These are phyloP conservation scores for Silurus glanis DNA, from an alignment of 2,113 vertebrate genomes.

Conservation along the genomic window DNA sequence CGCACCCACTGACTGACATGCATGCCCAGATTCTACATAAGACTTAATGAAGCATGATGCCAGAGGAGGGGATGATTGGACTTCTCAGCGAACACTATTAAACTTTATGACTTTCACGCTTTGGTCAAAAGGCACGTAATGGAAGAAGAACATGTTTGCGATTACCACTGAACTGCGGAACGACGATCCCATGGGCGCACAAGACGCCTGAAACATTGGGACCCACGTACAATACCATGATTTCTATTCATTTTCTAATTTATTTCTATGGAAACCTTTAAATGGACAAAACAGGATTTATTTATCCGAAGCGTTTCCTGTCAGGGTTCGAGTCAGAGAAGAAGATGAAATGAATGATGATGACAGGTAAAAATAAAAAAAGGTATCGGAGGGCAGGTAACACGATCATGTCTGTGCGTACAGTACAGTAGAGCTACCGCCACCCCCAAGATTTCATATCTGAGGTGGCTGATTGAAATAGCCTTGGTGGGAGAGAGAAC, in stretches of 20 bases:
- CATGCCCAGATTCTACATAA: conserved; percentile 15
- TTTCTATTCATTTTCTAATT: not conserved
- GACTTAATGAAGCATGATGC: conserved; percentile 48
- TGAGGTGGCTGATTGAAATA: conserved; percentile 42
- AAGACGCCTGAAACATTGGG: not conserved
- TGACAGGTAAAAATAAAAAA: not conserved
- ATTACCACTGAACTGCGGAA: conserved; percentile 29
- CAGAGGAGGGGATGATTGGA: conserved; percentile 44
- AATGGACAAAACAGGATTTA: not conserved
- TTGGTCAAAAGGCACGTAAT: conserved; percentile 41
- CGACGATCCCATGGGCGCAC: conserved; percentile 33
- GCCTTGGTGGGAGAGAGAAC: conserved; percentile 37
- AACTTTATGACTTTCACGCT: conserved; percentile 55
- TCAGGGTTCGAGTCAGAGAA: not conserved
- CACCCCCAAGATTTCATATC: conserved; percentile 17
- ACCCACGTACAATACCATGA: not conserved
- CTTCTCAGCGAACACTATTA: conserved; percentile 48
- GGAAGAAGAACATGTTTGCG: conserved; percentile 50
- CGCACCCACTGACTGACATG: conserved; percentile 33
- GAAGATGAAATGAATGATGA: conserved; percentile 9
- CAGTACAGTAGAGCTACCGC: not conserved
- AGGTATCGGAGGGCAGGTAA: not conserved
- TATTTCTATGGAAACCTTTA: not conserved
- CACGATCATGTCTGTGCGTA: not conserved
- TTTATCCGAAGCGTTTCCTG: not conserved